Conservation (phyloP, 2,113 vertebrate genomes). For the Glareola pratincola region DNA sequence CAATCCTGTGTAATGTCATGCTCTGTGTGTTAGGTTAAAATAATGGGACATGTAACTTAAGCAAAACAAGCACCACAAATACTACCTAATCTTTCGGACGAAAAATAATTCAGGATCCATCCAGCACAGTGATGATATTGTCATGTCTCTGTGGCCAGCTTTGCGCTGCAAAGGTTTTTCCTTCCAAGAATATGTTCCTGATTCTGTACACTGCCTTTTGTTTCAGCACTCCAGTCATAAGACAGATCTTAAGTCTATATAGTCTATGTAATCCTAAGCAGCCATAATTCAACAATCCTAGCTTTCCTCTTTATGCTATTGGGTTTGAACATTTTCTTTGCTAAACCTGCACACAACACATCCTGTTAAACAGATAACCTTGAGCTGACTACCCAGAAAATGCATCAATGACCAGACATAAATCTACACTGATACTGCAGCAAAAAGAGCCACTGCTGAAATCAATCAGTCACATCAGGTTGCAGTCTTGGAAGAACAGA, state of each 20-base stretch:
- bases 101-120: background rate
- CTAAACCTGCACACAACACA: background rate
- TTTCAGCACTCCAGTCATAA: background rate
- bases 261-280: background rate
- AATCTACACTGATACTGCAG: background rate
- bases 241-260: background rate
- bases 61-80: background rate
- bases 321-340: background rate
- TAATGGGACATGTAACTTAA: background rate
- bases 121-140: background rate
- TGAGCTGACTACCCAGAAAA: constrained; percentile 28
- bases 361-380: background rate
- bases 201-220: background rate
- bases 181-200: background rate
- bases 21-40: background rate
- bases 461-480: background rate
- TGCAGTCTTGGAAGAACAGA: background rate
- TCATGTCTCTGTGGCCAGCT: background rate
- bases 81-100: background rate
- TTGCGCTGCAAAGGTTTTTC: background rate
- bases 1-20: background rate
- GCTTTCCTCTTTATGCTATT: background rate
- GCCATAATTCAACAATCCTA: background rate
- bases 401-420: background rate
- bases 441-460: constrained; percentile 8